Conservation (phyloP, 1,140 invertebrate species). For the Melanaphis sacchari region DNA sequence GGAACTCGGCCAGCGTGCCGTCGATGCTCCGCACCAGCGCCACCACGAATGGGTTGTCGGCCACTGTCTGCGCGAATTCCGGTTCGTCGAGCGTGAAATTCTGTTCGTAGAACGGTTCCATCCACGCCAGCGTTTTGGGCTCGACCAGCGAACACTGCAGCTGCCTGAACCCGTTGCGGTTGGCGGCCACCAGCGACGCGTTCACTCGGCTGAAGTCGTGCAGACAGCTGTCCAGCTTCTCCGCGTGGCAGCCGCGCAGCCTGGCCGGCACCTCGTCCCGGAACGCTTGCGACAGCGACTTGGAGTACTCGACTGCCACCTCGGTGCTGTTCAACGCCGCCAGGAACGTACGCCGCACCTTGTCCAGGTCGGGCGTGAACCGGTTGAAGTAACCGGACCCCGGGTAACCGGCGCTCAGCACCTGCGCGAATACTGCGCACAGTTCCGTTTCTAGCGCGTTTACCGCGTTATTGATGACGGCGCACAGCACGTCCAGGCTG, state of each 20-base stretch:
- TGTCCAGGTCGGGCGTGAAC: constrained; percentile 71
- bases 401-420: constrained; percentile 86
- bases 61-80: constrained; percentile 85
- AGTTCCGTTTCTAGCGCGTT: constrained; percentile 88
- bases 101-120: constrained; percentile 80
- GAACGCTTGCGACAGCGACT: constrained; percentile 77
- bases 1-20: constrained; percentile 80
- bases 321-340: constrained; percentile 94
- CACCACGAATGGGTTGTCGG: constrained; percentile 89
- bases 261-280: constrained; percentile 72
- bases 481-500: constrained; percentile 94
- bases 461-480: constrained; percentile 93
- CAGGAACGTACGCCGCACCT: constrained; percentile 64
- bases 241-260: constrained; percentile 70
- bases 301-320: constrained; percentile 87
- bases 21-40: constrained; percentile 86
- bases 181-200: constrained; percentile 77
- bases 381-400: constrained; percentile 72
- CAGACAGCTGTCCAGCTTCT: constrained; percentile 78
- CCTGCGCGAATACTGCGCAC: constrained; percentile 76
- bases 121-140: constrained; percentile 84
- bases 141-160: constrained; percentile 83
- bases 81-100: constrained; percentile 80
- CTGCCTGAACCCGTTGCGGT: constrained; percentile 86
- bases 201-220: constrained; percentile 79